Evolutionary conservation across 1,140 invertebrate species (phyloP).

Genomic region (Ceratina japonica): DNA sequence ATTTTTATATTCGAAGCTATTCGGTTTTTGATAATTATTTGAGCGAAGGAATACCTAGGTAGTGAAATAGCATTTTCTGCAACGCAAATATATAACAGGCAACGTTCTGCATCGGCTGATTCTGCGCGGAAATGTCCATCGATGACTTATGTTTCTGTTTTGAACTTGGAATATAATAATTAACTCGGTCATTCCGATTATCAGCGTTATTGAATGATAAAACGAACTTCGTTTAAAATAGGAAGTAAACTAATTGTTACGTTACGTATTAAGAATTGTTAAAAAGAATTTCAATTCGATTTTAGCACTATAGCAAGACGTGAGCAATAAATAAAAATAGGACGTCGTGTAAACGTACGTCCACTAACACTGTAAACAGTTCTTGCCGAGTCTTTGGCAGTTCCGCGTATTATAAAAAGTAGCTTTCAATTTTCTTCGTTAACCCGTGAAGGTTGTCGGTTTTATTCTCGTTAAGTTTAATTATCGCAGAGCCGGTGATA

Average conservation of each 20-base stretch:
- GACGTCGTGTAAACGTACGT: too few species aligned
- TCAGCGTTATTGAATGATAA: neutral
- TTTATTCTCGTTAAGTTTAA: neutral
- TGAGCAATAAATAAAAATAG: neutral
- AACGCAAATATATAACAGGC: constrained; percentile 16
- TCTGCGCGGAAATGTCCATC: constrained; percentile 31
- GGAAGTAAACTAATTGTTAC: neutral
- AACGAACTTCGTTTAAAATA: neutral
- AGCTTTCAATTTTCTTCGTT: constrained; percentile 9
- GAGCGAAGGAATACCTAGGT: neutral
- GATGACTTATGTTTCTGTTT: constrained; percentile 39
- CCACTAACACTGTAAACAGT: neutral
- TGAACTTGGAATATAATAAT: constrained; percentile 7
- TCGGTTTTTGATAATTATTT: neutral
- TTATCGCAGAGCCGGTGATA: neutral
- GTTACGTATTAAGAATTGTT: too few species aligned
- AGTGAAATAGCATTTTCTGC: neutral
- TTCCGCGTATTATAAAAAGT: neutral
- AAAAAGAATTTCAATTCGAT: neutral
- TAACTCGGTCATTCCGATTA: constrained; percentile 4
- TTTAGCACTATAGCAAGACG: neutral
- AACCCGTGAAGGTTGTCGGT: constrained; percentile 14
- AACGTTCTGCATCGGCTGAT: constrained; percentile 43
- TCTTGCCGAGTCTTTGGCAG: neutral
- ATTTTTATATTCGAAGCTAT: neutral